phyloP scores from a whole-genome alignment of 1,140 invertebrate genomes.

The Chrysopa pallens region DNA sequence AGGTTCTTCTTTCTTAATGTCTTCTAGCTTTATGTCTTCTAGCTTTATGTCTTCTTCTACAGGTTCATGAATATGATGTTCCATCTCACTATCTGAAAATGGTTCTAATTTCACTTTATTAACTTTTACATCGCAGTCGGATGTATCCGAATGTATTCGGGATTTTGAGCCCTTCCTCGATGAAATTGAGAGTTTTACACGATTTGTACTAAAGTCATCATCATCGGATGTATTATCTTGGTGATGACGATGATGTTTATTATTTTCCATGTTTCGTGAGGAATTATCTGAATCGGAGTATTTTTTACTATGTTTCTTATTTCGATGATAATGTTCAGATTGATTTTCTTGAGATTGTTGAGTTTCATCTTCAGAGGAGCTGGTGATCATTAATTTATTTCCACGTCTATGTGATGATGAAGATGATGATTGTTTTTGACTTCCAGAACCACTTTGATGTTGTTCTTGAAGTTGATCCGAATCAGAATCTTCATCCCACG shows the following conservation, averaged over 20 bases:
- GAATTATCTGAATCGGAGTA: constrained; percentile 25
- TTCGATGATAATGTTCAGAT: constrained; percentile 6
- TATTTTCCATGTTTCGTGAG: constrained; percentile 3
- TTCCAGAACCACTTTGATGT: constrained; percentile 10
- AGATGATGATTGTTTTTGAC: constrained; percentile 19
- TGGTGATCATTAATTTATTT: constrained; percentile 28
- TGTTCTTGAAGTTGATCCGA: constrained; percentile 29
- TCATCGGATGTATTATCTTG: constrained; percentile 21
- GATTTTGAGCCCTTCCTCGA: constrained; percentile 28
- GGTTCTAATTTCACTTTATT: constrained; percentile 22
- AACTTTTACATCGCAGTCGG: constrained; percentile 30
- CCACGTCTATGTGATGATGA: constrained; percentile 13
- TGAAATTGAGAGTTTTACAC: constrained; percentile 14
- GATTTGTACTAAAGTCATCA: constrained; percentile 17
- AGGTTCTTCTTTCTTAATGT: no score
- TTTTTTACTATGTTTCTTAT: constrained; percentile 22
- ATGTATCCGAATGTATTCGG: constrained; percentile 38
- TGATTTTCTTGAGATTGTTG: constrained; percentile 5
- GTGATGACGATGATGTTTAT: constrained; percentile 8
- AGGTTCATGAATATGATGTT: constrained; percentile 13
- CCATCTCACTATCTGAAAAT: constrained; percentile 32
- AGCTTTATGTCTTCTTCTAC: no score
- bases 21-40: no score
- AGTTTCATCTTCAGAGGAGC: constrained; percentile 35
- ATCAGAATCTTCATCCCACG: constrained; percentile 67